Evolutionary conservation across 2,888 invertebrate genomes (phyloP).

Genomic region (Altica lythri): DNA sequence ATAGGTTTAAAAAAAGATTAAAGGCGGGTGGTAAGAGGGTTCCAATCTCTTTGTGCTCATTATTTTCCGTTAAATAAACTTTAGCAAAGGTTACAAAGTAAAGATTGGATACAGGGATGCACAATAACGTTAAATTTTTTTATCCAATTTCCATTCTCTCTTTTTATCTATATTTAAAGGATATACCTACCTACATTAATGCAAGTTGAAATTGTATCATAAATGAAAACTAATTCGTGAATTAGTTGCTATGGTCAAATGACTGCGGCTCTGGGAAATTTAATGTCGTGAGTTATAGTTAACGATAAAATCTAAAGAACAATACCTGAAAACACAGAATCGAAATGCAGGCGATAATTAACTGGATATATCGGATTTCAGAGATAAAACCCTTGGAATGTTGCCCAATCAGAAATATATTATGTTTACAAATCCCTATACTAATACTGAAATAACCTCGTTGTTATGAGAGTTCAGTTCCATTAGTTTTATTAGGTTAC

Average conservation of each 20-base stretch:
- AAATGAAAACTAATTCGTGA: too few relatives aligned
- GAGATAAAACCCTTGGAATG: conserved; percentile 11
- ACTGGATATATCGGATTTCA: conserved; percentile 31
- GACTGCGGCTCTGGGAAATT: conserved; percentile 44
- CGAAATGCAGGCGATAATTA: conserved; percentile 42
- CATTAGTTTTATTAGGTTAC: too few relatives aligned
- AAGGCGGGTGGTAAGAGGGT: conserved; percentile 4
- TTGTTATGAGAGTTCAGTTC: too few relatives aligned
- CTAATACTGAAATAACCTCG: too few relatives aligned
- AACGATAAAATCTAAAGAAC: conserved; percentile 43
- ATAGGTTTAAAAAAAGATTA: conserved; percentile 13
- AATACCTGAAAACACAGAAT: conserved; percentile 42
- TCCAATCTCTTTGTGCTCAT: conserved; percentile 18
- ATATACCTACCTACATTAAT: too few relatives aligned
- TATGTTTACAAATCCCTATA: not conserved
- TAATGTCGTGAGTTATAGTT: conserved; percentile 44
- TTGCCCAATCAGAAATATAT: conserved; percentile 6
- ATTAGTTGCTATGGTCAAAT: conserved; percentile 37
- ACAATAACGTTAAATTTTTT: too few relatives aligned
- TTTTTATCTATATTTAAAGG: too few relatives aligned
- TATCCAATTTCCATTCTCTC: too few relatives aligned
- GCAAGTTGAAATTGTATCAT: too few relatives aligned
- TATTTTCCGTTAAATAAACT: conserved; percentile 7
- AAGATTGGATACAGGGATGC: not conserved
- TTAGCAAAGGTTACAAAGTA: not conserved